phyloP scores from a whole-genome alignment of 2,797 vertebrate species.

The Yasuhikotakia modesta region DNA sequence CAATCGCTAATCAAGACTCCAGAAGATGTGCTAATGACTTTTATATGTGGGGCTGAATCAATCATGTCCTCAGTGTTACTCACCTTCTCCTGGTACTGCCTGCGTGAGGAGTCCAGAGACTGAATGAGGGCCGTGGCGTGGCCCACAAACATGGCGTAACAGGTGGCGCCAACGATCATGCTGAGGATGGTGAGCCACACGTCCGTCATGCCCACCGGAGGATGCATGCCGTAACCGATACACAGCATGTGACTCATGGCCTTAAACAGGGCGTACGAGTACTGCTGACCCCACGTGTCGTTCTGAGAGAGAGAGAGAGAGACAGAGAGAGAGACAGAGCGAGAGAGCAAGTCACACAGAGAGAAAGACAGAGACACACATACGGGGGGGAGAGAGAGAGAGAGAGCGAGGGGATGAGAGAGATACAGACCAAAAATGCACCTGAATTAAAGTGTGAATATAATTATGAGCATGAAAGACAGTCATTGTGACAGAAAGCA shows the following conservation, averaged over 20 bases:
- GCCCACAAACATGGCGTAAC: slow-evolving; percentile 99
- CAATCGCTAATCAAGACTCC: too few relatives aligned
- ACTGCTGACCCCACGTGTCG: slow-evolving; percentile 97
- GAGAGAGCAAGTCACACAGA: slow-evolving; percentile 14
- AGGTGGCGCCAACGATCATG: slow-evolving; percentile 98
- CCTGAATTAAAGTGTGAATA: too few relatives aligned
- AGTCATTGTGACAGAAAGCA: slow-evolving; percentile 6
- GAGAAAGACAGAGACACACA: too few relatives aligned
- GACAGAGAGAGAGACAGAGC: slow-evolving; percentile 11
- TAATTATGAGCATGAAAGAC: slow-evolving; percentile 24
- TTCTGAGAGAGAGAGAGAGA: slow-evolving; percentile 76
- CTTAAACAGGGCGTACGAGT: slow-evolving; percentile 97
- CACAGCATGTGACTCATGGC: slow-evolving; percentile 99
- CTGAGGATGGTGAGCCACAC: slow-evolving; percentile 99
- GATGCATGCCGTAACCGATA: slow-evolving; percentile 95
- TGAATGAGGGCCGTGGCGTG: slow-evolving; percentile 97
- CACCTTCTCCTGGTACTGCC: slow-evolving; percentile 99
- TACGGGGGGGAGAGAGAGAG: too few relatives aligned
- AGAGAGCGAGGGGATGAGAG: too few relatives aligned
- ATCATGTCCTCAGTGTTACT: too few relatives aligned
- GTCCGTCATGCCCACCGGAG: slow-evolving; percentile 92
- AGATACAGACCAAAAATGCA: too few relatives aligned
- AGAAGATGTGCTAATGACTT: too few relatives aligned
- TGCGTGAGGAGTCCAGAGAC: slow-evolving; percentile 94
- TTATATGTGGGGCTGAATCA: too few relatives aligned